Conservation (phyloP, 2,888 invertebrate species). For the Orthosia gracilis region DNA sequence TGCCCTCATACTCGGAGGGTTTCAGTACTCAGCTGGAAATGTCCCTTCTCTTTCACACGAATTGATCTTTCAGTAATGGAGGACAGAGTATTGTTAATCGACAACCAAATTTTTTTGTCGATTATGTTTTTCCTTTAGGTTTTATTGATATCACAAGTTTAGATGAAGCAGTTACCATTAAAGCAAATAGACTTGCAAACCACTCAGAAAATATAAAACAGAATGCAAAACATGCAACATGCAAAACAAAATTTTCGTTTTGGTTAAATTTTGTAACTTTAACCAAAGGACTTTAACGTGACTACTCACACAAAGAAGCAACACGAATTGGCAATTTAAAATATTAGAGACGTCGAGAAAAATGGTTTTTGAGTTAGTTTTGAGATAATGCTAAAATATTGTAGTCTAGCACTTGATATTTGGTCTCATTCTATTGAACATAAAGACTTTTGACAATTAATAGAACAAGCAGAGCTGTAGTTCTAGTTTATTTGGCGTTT, state of each 20-base stretch:
- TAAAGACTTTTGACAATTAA: neutral
- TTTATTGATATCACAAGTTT: slow-evolving; percentile 6
- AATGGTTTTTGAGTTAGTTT: neutral
- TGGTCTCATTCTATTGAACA: neutral
- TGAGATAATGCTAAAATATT: neutral
- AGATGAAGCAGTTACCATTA: neutral
- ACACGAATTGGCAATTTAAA: neutral
- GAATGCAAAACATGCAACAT: neutral
- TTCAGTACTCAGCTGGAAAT: slow-evolving; percentile 69
- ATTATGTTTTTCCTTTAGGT: slow-evolving; percentile 12
- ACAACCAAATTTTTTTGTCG: slow-evolving; percentile 39
- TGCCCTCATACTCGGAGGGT: slow-evolving; percentile 76
- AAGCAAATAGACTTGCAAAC: neutral
- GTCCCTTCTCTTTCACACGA: slow-evolving; percentile 69
- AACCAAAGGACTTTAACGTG: slow-evolving; percentile 15
- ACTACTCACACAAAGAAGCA: slow-evolving; percentile 7
- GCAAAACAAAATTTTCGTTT: neutral
- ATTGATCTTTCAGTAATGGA: slow-evolving; percentile 53
- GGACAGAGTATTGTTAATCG: slow-evolving; percentile 46
- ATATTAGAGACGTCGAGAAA: neutral
- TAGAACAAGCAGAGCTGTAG: neutral
- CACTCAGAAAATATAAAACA: neutral
- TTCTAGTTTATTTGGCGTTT: neutral
- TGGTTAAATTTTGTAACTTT: neutral
- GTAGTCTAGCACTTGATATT: slow-evolving; percentile 6